These are phyloP conservation scores for Poecile atricapillus DNA, from an alignment of 2,113 vertebrate genomes.

Conservation along the genomic window DNA sequence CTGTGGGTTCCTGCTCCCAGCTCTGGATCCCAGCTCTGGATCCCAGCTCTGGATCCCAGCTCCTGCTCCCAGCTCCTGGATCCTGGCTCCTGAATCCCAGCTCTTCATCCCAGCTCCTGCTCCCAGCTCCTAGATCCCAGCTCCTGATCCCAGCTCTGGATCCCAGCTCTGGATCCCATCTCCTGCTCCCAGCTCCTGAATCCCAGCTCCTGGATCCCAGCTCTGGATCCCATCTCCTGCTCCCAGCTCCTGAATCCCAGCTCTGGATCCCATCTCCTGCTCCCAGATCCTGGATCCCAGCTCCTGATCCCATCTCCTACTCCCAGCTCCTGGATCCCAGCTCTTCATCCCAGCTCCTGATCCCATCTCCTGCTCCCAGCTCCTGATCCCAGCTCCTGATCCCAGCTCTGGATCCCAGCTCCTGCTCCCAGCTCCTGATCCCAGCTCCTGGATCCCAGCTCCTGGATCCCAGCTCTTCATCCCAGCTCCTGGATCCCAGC, in stretches of 20 bases:
- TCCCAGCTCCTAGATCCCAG: no score
- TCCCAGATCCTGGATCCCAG: not conserved
- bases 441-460: not conserved
- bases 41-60: not conserved
- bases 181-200: not conserved
- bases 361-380: not conserved
- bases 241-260: no score
- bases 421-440: not conserved
- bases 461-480: no score
- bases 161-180: not conserved
- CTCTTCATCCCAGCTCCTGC: not conserved
- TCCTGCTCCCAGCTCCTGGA: not conserved
- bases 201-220: not conserved
- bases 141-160: not conserved
- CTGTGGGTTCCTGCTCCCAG: slow-evolving; percentile 5
- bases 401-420: no score
- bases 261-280: no score
- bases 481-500: no score
- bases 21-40: no score
- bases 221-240: not conserved
- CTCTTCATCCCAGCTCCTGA: not conserved
- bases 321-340: no score
- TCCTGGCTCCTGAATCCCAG: not conserved
- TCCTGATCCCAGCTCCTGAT: no score
- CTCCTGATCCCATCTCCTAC: not conserved